Percentiles rank a stretch among this genome's conserved stretches.
phyloP scores from a whole-genome alignment of 2,113 vertebrate genomes.

The Onychostoma macrolepis region DNA sequence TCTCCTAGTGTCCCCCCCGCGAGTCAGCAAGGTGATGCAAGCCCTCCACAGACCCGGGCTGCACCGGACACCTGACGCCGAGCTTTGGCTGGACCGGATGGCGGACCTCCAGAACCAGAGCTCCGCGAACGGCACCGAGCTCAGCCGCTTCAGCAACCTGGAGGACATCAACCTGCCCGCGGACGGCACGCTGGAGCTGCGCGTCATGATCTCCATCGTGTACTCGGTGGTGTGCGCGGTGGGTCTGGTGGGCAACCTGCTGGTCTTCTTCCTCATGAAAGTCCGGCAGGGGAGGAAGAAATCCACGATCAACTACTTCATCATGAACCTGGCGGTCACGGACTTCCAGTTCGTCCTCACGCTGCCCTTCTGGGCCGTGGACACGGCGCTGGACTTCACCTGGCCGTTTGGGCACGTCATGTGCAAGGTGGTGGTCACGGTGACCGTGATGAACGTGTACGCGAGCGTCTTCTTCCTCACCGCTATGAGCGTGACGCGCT shows the following conservation, averaged over 20 bases:
- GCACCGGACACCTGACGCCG: constrained; percentile 19
- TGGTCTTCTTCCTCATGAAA: constrained; percentile 91
- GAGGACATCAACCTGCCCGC: constrained; percentile 71
- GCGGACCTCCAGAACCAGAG: constrained; percentile 59
- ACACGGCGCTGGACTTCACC: constrained; percentile 88
- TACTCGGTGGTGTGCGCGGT: constrained; percentile 90
- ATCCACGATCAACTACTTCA: constrained; percentile 89
- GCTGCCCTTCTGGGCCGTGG: constrained; percentile 92
- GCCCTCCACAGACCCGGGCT: constrained; percentile 30
- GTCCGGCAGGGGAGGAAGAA: constrained; percentile 81
- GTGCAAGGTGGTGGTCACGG: constrained; percentile 88
- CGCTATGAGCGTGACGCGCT: constrained; percentile 90
- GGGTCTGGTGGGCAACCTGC: constrained; percentile 87
- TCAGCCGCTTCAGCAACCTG: constrained; percentile 57
- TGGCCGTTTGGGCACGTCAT: constrained; percentile 92
- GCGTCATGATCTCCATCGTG: constrained; percentile 84
- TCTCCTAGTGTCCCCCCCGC: neutral
- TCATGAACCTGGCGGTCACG: constrained; percentile 87
- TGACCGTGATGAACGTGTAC: constrained; percentile 93
- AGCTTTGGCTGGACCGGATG: constrained; percentile 58
- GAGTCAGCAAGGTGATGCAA: constrained; percentile 53
- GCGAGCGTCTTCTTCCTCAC: constrained; percentile 95
- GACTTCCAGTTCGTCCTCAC: constrained; percentile 94
- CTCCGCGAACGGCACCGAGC: constrained; percentile 10
- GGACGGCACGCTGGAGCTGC: constrained; percentile 74